These are phyloP conservation scores for Pegea sp. DNA, from an alignment of 23 tunicate species.

Conservation along the genomic window DNA sequence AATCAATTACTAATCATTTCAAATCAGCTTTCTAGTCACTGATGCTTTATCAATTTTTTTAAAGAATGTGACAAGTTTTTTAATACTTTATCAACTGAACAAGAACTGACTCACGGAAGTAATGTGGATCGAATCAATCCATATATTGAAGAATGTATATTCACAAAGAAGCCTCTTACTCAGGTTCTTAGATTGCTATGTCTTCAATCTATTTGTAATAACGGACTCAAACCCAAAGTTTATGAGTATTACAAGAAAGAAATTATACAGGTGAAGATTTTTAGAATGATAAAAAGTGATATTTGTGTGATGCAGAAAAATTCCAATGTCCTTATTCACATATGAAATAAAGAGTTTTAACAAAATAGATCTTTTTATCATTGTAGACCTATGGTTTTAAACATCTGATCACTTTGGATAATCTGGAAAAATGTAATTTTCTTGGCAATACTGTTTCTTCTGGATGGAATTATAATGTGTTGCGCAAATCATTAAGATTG, in stretches of 20 bases:
- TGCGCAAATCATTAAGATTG: slow-evolving; percentile 38
- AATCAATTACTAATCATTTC: no score
- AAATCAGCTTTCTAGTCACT: no score
- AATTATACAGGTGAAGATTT: slow-evolving; percentile 36
- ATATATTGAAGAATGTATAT: slow-evolving; percentile 59
- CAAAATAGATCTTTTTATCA: no score
- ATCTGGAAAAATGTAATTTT: slow-evolving; percentile 50
- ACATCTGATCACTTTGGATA: slow-evolving; percentile 40
- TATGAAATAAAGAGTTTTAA: no score
- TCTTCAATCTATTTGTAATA: slow-evolving; percentile 50
- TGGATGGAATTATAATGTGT: slow-evolving; percentile 76
- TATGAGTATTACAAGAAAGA: slow-evolving; percentile 69
- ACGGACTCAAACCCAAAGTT: slow-evolving; percentile 67
- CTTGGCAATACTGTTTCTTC: slow-evolving; percentile 12
- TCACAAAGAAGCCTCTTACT: slow-evolving; percentile 16
- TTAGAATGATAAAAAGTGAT: neutral
- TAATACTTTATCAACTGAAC: neutral
- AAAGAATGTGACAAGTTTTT: no score
- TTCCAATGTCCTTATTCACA: no score
- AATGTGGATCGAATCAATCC: slow-evolving; percentile 66
- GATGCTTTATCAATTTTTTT: no score
- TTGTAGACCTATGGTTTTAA: slow-evolving; percentile 84
- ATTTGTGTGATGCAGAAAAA: neutral
- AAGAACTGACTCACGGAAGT: neutral
- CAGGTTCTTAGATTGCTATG: slow-evolving; percentile 53